These are phyloP conservation scores for Anthrax anthrax DNA, from an alignment of 2,888 invertebrate species.

Conservation along the genomic window DNA sequence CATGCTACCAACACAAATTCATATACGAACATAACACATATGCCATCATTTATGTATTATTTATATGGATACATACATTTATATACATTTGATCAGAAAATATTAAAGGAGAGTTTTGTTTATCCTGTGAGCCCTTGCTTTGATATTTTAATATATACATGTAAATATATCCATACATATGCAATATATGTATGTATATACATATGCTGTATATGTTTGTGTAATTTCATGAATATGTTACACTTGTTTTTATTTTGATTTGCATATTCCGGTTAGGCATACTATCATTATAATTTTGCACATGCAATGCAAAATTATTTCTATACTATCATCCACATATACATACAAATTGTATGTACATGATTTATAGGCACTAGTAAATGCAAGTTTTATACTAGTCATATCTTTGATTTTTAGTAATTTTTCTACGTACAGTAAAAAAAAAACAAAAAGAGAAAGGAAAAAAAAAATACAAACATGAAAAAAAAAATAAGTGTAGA, in stretches of 20 bases:
- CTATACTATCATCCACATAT: too few species aligned
- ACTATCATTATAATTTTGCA: too few species aligned
- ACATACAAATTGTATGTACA: not conserved
- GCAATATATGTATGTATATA: too few species aligned
- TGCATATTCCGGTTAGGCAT: not conserved
- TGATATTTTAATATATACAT: not conserved
- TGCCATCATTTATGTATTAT: too few species aligned
- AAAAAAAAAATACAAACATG: not conserved
- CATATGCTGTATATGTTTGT: too few species aligned
- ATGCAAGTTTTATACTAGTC: not conserved
- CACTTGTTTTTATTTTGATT: not conserved
- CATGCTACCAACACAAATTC: too few species aligned
- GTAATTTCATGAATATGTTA: too few species aligned
- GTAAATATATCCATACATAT: too few species aligned
- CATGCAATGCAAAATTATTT: too few species aligned
- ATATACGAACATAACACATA: too few species aligned
- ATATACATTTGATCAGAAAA: not conserved
- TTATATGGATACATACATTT: not conserved
- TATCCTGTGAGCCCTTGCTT: not conserved
- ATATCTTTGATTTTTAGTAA: not conserved
- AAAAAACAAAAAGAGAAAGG: not conserved
- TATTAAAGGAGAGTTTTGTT: not conserved
- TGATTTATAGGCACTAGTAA: not conserved
- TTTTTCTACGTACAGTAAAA: not conserved
- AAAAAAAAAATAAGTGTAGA: too few species aligned